A percentile compares a stretch with the other conserved stretches of the same genome.
phyloP scores from a whole-genome alignment of 2,113 vertebrate species.

The Acrocephalus kingi region DNA sequence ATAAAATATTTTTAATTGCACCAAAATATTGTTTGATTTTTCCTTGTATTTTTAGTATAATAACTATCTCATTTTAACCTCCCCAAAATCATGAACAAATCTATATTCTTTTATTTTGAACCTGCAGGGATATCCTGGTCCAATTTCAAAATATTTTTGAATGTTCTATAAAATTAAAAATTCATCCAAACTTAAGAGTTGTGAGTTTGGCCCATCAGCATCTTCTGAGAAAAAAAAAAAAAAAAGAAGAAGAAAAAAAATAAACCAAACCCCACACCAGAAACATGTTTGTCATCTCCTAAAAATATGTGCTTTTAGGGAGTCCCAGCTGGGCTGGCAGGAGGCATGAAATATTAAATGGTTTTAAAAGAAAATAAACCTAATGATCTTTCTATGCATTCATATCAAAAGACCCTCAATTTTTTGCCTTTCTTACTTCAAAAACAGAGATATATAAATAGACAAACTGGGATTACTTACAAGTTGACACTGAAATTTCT shows the following conservation, averaged over 20 bases:
- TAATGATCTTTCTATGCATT: neutral
- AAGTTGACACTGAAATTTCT: neutral
- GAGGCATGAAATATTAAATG: slow-evolving; percentile 22
- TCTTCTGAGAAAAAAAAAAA: neutral
- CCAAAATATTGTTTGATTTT: neutral
- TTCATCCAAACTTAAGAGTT: neutral
- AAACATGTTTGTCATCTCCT: neutral
- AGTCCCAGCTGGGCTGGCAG: neutral
- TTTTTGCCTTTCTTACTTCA: neutral
- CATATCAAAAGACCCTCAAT: neutral
- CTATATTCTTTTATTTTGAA: neutral
- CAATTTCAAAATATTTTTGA: neutral
- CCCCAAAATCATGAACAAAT: neutral
- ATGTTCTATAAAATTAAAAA: neutral
- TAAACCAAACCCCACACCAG: neutral
- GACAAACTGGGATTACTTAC: neutral
- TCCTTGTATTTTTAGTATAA: neutral
- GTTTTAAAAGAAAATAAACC: neutral
- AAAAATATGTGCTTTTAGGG: neutral
- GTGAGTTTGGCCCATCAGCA: neutral
- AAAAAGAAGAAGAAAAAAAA: too few relatives aligned
- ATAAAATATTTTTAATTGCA: neutral
- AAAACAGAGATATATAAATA: neutral
- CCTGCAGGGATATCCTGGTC: neutral
- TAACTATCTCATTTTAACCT: neutral